Evolutionary conservation across 2,113 vertebrate genomes (phyloP), one percentile per base, ranked within the genome.

Genomic region (Gambusia affinis): DNA sequence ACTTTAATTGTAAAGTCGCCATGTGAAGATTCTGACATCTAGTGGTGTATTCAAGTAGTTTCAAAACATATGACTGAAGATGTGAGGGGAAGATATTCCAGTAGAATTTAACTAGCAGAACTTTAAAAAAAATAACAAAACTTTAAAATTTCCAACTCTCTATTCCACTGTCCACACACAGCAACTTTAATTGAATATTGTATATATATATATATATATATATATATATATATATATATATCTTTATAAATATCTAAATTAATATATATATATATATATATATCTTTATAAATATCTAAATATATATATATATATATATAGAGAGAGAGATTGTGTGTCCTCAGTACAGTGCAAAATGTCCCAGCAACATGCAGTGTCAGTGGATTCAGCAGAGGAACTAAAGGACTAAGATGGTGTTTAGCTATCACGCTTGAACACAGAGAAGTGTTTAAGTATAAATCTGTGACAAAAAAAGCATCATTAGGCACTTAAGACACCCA

Each of bases 401-500:
- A 29, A 61, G 28, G 65, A 74, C 61, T 31, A 24, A 60, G 70
- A 64, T 74, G 60, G 79, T 57, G 73, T 77, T 73, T 22, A 35
- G 70, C 64, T 69, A 71, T 75, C 64, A 64, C 24, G 75, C 60
- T 67, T 19, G 27, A 29, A 64, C 51, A 80, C 30, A 12, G 60
- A 69, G 2, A 39, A 27, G 78, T 33, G 60, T 77, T 71, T 60
- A 22, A 64, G 44, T 31, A 33, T 60, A 17, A 64, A 73, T 27
- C 27, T 47, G 64, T 51, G 63, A 51, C 76, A 77, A 69, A 79
- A 27, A 14, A 76, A 39, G 28, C 65, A 44, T 67, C 2, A 28
- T 66, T 37, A 80, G 83, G 78, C 75, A 87, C 85, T 87, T 88
- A 6, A 63, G 67, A 73, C 42, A 64, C 62, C 67, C 6, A 60